Percentiles rank a stretch among this genome's conserved stretches.
Evolutionary conservation across 2,113 vertebrate genomes (phyloP).

Genomic region (Pavo muticus): DNA sequence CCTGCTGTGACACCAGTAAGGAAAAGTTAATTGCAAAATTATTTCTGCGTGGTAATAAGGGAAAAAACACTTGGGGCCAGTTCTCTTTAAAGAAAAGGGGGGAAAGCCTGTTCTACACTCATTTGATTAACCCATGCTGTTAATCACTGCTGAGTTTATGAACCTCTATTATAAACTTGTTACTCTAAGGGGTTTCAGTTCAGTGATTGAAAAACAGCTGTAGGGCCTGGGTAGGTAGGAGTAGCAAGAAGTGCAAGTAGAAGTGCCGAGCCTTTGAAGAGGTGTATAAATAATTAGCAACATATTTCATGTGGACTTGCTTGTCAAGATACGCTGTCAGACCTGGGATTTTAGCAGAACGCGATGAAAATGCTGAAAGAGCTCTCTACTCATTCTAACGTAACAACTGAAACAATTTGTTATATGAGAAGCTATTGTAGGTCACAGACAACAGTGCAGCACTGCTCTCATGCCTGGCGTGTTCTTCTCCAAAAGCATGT

Average conservation of each 20-base stretch:
- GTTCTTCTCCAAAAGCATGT: background rate
- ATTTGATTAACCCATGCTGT: constrained; percentile 62
- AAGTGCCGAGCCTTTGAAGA: constrained; percentile 72
- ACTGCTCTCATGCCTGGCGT: background rate
- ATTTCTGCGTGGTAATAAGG: background rate
- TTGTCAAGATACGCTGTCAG: constrained; percentile 14
- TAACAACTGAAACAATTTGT: background rate
- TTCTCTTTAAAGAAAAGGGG: constrained; percentile 37
- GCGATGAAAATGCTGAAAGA: constrained; percentile 43
- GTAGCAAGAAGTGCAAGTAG: constrained; percentile 32
- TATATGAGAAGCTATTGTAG: background rate
- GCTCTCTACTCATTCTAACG: background rate
- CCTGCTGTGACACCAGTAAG: background rate
- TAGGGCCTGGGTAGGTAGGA: constrained; percentile 57
- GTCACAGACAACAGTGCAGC: background rate
- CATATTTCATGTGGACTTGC: constrained; percentile 52
- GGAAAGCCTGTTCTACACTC: constrained; percentile 42
- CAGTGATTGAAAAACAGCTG: constrained; percentile 75
- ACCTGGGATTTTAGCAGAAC: constrained; percentile 41
- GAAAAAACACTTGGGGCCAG: constrained; percentile 55
- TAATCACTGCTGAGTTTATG: constrained; percentile 71
- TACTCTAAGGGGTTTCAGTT: constrained; percentile 69
- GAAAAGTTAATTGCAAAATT: constrained; percentile 66
- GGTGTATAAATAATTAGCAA: constrained; percentile 76
- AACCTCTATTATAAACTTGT: constrained; percentile 66